phyloP scores from a whole-genome alignment of 2,797 vertebrate species.

The Argya squamiceps region DNA sequence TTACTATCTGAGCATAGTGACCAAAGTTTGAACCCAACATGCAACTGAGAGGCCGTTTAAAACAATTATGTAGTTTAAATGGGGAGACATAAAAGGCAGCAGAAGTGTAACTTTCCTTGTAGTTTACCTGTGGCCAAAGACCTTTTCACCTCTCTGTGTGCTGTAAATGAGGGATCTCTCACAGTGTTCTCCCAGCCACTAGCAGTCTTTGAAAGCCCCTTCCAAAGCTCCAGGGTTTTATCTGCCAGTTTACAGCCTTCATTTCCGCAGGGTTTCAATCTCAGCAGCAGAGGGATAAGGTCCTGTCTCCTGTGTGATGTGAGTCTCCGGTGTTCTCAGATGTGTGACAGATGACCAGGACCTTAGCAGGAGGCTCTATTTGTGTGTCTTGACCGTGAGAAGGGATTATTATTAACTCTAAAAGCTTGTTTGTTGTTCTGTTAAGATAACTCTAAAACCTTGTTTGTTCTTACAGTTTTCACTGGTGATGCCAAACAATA shows the following conservation, averaged over 20 bases:
- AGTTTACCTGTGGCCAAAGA: not conserved
- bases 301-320: not conserved
- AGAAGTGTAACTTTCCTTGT: not conserved
- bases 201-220: not conserved
- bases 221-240: not conserved
- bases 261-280: not conserved
- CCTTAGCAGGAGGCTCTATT: not conserved
- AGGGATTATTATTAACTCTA: not conserved
- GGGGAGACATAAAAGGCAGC: conserved; percentile 32
- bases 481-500: not conserved
- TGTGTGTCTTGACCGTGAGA: not conserved
- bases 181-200: not conserved
- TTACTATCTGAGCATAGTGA: conserved; percentile 54
- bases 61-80: conserved; percentile 32
- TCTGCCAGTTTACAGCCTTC: not conserved
- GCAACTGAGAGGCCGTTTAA: conserved; percentile 22
- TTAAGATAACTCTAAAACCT: not conserved
- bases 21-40: conserved; percentile 45
- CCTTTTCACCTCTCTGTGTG: not conserved
- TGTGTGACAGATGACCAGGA: not conserved
- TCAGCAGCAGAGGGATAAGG: not conserved
- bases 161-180: not conserved
- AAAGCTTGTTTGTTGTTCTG: not conserved
- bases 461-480: not conserved
- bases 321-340: not conserved